Evolutionary conservation across 2,797 vertebrate species (phyloP).

Genomic region (Phoeniculus purpureus): DNA sequence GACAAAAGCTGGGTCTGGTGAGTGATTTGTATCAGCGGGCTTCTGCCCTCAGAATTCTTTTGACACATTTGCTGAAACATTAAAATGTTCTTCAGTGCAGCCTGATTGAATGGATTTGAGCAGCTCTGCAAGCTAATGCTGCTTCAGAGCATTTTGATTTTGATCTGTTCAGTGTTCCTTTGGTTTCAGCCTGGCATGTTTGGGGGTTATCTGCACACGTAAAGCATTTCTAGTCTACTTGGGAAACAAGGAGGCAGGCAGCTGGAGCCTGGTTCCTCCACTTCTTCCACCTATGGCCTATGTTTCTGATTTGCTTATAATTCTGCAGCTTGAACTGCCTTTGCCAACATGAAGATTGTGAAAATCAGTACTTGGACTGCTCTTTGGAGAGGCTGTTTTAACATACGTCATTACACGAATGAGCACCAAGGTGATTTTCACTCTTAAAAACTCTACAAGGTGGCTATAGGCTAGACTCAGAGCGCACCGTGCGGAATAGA

Average conservation of each 20-base stretch:
- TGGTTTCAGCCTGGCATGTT: neutral
- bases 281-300: neutral
- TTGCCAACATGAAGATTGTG: neutral
- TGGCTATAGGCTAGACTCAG: neutral
- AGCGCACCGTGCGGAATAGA: rapidly evolving
- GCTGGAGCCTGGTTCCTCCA: neutral
- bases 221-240: neutral
- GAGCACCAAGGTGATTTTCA: neutral
- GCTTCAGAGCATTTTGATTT: neutral
- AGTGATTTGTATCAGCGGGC: neutral
- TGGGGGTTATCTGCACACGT: neutral
- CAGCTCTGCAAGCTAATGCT: neutral
- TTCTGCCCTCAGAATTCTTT: slow-evolving; percentile 13
- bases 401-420: neutral
- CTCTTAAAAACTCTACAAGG: neutral
- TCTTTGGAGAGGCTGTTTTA: neutral
- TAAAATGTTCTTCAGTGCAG: slow-evolving; percentile 27
- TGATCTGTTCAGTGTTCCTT: neutral
- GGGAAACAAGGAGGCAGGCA: neutral
- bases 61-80: slow-evolving; percentile 21
- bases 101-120: neutral
- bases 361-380: neutral
- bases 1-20: neutral
- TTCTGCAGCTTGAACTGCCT: neutral
- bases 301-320: neutral